phyloP scores from a whole-genome alignment of 1,140 invertebrate genomes.

The Rhagoletis pomonella region DNA sequence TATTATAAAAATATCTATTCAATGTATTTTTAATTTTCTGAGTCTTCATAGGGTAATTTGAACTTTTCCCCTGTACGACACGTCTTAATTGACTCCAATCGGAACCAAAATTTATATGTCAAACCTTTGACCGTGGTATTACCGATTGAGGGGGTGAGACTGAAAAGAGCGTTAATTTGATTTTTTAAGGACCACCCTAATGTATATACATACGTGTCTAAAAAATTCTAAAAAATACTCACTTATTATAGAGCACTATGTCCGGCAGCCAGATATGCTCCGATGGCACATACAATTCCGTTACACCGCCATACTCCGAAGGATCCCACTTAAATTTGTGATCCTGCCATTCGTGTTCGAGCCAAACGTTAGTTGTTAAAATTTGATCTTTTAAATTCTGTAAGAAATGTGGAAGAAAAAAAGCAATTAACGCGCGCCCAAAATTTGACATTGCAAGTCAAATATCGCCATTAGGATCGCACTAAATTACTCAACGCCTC shows the following conservation, averaged over 20 bases:
- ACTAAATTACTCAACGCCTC: background rate
- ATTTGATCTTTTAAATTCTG: slow-evolving; percentile 98
- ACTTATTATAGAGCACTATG: slow-evolving; percentile 98
- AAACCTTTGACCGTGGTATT: no score
- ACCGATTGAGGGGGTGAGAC: no score
- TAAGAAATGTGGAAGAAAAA: slow-evolving; percentile 59
- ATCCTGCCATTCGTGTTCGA: slow-evolving; percentile 97
- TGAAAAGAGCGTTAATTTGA: no score
- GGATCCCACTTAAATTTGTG: slow-evolving; percentile 98
- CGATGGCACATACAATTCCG: slow-evolving; percentile 92
- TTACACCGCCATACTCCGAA: slow-evolving; percentile 94
- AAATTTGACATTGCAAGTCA: background rate
- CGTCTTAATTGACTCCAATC: no score
- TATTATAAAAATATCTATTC: no score
- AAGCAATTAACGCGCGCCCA: background rate
- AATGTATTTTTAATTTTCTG: no score
- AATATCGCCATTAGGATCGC: background rate
- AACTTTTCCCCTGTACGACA: no score
- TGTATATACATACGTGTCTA: no score
- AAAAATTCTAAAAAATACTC: slow-evolving; percentile 74
- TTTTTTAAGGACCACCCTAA: no score
- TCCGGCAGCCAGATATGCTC: slow-evolving; percentile 97
- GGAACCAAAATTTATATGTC: no score
- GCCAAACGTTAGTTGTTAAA: slow-evolving; percentile 96
- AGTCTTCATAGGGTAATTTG: no score